Evolutionary conservation across 2,888 invertebrate species (phyloP).

Genomic region (Cantharis lateralis): DNA sequence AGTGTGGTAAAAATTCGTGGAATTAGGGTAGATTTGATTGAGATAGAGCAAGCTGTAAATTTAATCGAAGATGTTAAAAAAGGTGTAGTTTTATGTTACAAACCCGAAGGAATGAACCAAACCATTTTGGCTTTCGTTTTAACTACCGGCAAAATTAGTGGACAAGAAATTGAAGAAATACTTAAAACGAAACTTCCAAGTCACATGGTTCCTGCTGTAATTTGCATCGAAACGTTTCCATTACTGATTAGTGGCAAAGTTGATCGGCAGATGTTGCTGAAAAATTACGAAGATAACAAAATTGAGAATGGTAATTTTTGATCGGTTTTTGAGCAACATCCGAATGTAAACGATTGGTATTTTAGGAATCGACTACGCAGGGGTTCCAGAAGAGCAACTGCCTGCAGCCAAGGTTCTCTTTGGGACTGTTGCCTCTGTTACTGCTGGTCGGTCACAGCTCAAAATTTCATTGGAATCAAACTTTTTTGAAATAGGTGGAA

Average conservation of each 20-base stretch:
- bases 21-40: conserved; percentile 81
- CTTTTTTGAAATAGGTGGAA: conserved; percentile 85
- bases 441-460: conserved; percentile 67
- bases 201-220: conserved; percentile 78
- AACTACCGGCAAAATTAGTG: conserved; percentile 47
- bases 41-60: conserved; percentile 76
- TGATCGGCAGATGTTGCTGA: conserved; percentile 77
- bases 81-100: conserved; percentile 65
- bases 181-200: conserved; percentile 68
- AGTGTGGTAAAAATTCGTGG: conserved; percentile 83
- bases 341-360: not conserved
- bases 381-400: conserved; percentile 64
- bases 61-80: conserved; percentile 71
- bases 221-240: conserved; percentile 75
- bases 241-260: conserved; percentile 85
- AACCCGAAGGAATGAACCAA: conserved; percentile 72
- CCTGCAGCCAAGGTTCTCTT: conserved; percentile 71
- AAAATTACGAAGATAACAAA: conserved; percentile 68
- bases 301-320: not conserved
- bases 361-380: conserved; percentile 69
- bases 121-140: conserved; percentile 71
- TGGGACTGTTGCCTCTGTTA: conserved; percentile 73
- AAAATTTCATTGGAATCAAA: conserved; percentile 68
- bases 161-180: conserved; percentile 66
- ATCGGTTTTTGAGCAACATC: not conserved